These are phyloP conservation scores for Trachelipus rathkii DNA, from an alignment of 1,140 invertebrate species.

Conservation along the genomic window DNA sequence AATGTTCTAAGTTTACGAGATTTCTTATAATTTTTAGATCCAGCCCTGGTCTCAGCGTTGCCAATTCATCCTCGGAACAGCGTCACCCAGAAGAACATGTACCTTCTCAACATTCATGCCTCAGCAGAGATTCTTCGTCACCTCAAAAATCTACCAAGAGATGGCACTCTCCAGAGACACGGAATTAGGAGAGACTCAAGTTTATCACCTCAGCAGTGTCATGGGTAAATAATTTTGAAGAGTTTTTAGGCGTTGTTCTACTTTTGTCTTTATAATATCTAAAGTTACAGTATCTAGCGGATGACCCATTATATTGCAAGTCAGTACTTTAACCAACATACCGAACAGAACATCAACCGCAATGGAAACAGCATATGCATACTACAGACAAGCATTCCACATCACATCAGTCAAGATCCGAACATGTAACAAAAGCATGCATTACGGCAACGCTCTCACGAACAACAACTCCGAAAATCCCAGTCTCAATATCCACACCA, in stretches of 20 bases:
- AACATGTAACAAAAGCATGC: background rate
- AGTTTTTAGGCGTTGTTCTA: no score
- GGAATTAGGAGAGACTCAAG: background rate
- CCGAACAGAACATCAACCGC: background rate
- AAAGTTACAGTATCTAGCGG: no score
- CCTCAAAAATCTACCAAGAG: slow-evolving; percentile 6
- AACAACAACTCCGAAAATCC: slow-evolving; percentile 5
- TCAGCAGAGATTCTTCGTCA: slow-evolving; percentile 3
- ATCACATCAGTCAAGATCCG: background rate
- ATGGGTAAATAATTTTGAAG: slow-evolving; percentile 2
- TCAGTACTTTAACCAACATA: background rate
- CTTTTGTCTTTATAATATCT: no score
- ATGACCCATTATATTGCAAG: no score
- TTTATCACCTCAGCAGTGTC: background rate
- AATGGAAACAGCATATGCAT: slow-evolving; percentile 2
- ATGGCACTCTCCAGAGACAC: slow-evolving; percentile 7
- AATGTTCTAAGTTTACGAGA: background rate
- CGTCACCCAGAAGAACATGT: background rate
- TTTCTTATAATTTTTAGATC: background rate
- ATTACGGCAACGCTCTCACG: background rate
- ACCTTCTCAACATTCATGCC: background rate
- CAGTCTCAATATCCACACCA: background rate
- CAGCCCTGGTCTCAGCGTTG: background rate
- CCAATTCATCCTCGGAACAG: background rate
- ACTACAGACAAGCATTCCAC: background rate